These are phyloP conservation scores for Actinia equina DNA, from an alignment of 64 coral and sea anemone species.

Conservation along the genomic window DNA sequence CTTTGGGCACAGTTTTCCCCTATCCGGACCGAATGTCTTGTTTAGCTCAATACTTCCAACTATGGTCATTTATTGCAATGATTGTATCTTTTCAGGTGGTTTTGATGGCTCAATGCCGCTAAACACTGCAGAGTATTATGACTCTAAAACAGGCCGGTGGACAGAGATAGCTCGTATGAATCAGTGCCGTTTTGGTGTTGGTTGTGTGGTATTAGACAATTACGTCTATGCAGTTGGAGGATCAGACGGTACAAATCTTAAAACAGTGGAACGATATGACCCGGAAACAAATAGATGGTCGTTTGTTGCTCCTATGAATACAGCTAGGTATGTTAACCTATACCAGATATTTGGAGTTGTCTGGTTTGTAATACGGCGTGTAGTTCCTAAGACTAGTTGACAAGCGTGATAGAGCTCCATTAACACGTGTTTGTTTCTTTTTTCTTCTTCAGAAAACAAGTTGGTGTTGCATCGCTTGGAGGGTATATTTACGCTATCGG, in stretches of 20 bases:
- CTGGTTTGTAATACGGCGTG: too few relatives aligned
- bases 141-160: constrained; percentile 82
- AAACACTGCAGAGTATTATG: constrained; percentile 94
- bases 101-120: constrained; percentile 98
- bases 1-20: too few relatives aligned
- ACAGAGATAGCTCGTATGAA: constrained; percentile 91
- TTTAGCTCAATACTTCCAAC: not conserved
- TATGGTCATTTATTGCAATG: not conserved
- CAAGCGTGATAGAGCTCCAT: too few relatives aligned
- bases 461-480: constrained; percentile 82
- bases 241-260: constrained; percentile 90
- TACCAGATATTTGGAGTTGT: too few relatives aligned
- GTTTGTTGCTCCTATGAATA: constrained; percentile 86
- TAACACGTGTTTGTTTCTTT: not conserved
- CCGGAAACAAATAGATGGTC: constrained; percentile 85
- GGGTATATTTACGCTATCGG: constrained; percentile 92
- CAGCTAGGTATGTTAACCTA: constrained; percentile 65
- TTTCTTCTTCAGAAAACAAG: constrained; percentile 66
- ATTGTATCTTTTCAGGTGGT: constrained; percentile 45
- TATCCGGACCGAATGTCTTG: too few relatives aligned
- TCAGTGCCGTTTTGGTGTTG: constrained; percentile 94
- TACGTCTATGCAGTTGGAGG: constrained; percentile 90
- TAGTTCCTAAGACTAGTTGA: too few relatives aligned
- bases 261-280: constrained; percentile 85
- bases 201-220: constrained; percentile 73